phyloP scores from a whole-genome alignment of 2,797 vertebrate genomes.

The Ptychobarbus kaznakovi region DNA sequence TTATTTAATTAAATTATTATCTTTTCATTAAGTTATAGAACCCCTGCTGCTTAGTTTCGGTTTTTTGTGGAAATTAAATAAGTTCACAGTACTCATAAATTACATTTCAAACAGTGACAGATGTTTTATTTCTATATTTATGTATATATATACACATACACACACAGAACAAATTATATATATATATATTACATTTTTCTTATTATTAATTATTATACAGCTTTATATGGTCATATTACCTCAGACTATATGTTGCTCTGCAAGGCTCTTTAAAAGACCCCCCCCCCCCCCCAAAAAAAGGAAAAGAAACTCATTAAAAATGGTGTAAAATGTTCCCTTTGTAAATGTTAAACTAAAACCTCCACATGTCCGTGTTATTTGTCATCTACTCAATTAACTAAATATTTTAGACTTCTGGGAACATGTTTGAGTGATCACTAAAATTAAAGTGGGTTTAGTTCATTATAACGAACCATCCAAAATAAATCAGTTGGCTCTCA shows the following conservation, averaged over 20 bases:
- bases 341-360: not conserved
- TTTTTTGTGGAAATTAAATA: not conserved
- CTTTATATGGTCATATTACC: too few relatives aligned
- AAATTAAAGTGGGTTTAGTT: conserved; percentile 5
- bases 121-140: too few relatives aligned
- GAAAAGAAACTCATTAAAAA: not conserved
- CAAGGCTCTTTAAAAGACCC: not conserved
- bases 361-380: not conserved
- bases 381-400: conserved; percentile 10
- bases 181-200: too few relatives aligned
- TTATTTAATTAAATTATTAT: not conserved
- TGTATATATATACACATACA: too few relatives aligned
- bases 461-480: not conserved
- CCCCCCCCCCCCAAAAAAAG: not conserved
- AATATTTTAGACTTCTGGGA: conserved; percentile 2
- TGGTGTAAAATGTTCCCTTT: not conserved
- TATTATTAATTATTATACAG: not conserved
- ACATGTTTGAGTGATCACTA: not conserved
- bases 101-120: too few relatives aligned
- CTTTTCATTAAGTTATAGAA: too few relatives aligned
- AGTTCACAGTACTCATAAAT: too few relatives aligned
- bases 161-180: too few relatives aligned
- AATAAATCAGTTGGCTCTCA: not conserved
- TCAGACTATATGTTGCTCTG: not conserved
- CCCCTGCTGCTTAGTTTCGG: too few relatives aligned